Evolutionary conservation across 2,113 vertebrate species (phyloP), one percentile per base, ranked within the genome.

Genomic region (Cebidichthys violaceus): DNA sequence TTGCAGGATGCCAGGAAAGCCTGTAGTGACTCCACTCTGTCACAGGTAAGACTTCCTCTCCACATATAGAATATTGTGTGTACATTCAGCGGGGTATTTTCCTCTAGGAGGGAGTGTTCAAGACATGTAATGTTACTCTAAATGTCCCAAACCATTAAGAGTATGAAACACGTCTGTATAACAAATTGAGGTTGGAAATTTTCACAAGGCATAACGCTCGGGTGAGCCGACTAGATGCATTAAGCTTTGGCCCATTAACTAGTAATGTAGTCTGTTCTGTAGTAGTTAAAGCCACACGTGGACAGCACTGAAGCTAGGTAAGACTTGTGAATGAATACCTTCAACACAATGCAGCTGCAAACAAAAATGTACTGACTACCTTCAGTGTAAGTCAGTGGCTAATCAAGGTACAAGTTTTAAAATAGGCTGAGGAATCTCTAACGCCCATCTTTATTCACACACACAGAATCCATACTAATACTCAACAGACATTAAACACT

Each of bases 1-100:
- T 94, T 95, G 86, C 93, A 99, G 98, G 97, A 99, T 97, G 98
- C 98, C 55, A 96, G 98, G 89, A 99, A 99, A 95, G 98, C 97
- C 2, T 99, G 98, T 93, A 98, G 97, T 50, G 98, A 99, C 91
- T 96, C 97, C 81, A 98, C 98, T 20, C 95, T 99, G 62, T 96
- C 96, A 83, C 98, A 99, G 98, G 98, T 98, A 94, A 69, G n/a
- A 55, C 20, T 55, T 43, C 9, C 4, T 50, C 6, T 31, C 59
- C 35, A 41, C 15, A 3, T 20, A 37, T 4, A 55, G 1, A 69
- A 31, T 14, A 35, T 7, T 33, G 2, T 39, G 6, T 27, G 14
- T 55, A 70, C 17, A 66, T 66, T 59, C 11, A 52, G 9, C 0
- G 0, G 0, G 6, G 20, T 20, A 39, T 33, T 33, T 31, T 39